These are phyloP conservation scores for Zonitis immaculata DNA, from an alignment of 2,888 invertebrate species.

Conservation along the genomic window DNA sequence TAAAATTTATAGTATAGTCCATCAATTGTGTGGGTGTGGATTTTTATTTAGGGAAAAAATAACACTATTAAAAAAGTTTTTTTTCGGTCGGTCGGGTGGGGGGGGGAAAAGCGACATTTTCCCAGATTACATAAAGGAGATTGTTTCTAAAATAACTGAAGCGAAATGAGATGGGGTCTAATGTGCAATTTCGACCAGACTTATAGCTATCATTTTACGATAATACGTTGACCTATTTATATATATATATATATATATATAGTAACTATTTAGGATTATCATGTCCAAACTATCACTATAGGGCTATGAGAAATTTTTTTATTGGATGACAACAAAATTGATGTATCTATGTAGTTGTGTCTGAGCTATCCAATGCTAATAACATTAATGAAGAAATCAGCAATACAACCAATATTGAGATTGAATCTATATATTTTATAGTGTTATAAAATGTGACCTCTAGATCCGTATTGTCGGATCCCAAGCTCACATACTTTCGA, in stretches of 20 bases:
- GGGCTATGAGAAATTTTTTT: neutral
- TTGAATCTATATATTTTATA: neutral
- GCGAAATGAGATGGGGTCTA: conserved; percentile 14
- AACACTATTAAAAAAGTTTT: too few species aligned
- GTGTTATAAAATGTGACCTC: neutral
- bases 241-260: too few species aligned
- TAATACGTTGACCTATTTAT: neutral
- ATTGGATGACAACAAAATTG: neutral
- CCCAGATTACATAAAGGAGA: neutral
- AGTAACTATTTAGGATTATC: neutral
- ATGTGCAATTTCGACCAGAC: conserved; percentile 8
- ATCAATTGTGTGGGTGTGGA: neutral
- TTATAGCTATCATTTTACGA: neutral
- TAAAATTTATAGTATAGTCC: neutral
- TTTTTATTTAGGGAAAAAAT: neutral
- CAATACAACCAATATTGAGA: neutral
- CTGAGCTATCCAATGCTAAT: neutral
- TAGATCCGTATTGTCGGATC: too few species aligned
- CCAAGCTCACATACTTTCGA: too few species aligned
- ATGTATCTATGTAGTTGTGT: neutral
- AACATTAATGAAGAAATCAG: neutral
- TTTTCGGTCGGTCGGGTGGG: too few species aligned
- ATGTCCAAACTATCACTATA: neutral
- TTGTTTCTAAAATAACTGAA: conserved; percentile 13
- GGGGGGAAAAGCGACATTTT: too few species aligned